Conservation (phyloP, 2,113 vertebrate genomes). For the Mesocricetus auratus region DNA sequence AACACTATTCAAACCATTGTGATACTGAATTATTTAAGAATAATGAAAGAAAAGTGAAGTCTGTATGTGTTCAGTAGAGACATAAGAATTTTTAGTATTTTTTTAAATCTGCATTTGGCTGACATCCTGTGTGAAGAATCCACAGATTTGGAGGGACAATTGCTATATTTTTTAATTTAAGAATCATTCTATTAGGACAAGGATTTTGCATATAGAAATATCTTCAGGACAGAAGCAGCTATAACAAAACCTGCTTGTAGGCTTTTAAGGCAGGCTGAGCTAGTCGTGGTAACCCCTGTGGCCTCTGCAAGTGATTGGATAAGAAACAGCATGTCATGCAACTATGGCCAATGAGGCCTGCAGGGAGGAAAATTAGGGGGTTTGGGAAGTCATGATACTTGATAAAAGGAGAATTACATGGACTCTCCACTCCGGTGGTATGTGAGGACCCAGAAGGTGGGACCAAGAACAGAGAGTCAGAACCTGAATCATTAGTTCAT, state of each 20-base stretch:
- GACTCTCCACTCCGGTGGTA: not conserved
- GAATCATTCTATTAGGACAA: not conserved
- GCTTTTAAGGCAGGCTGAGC: not conserved
- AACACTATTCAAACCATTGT: not conserved
- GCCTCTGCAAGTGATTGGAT: not conserved
- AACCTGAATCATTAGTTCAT: not conserved
- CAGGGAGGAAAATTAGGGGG: not conserved
- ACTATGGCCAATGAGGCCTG: not conserved
- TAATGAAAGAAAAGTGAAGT: not conserved
- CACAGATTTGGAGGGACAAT: not conserved
- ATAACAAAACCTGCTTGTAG: not conserved
- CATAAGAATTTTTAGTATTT: not conserved
- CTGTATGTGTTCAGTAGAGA: not conserved
- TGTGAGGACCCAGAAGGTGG: not conserved
- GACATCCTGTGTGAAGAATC: not conserved
- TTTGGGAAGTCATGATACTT: not conserved
- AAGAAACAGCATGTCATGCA: not conserved
- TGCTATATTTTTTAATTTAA: slow-evolving; percentile 34
- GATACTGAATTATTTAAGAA: not conserved
- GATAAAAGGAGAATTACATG: not conserved
- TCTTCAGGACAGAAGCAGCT: not conserved
- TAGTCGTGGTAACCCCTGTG: not conserved
- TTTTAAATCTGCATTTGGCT: not conserved
- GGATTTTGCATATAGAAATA: not conserved
- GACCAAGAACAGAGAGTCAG: not conserved